Percentiles rank a stretch among this genome's conserved stretches.
Evolutionary conservation across 2,113 vertebrate genomes (phyloP).

Genomic region (Ondatra zibethicus): DNA sequence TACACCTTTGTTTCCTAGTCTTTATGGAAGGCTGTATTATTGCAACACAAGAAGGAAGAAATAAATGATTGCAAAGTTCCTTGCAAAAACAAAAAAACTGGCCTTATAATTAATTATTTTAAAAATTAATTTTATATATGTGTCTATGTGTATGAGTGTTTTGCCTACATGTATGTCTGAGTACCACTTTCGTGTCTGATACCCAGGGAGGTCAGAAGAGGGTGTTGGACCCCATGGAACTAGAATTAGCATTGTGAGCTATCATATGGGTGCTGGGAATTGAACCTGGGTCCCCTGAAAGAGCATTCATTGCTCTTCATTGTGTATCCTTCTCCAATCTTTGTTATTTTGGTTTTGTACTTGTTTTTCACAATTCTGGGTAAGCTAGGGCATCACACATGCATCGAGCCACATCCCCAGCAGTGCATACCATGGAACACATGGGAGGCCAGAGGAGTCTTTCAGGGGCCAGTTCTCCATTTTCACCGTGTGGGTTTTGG

Average conservation of each 20-base stretch:
- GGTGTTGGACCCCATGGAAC: too few relatives aligned
- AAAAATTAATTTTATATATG: background rate
- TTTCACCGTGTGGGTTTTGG: background rate
- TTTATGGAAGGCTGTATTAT: too few relatives aligned
- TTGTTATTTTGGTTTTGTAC: background rate
- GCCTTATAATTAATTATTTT: background rate
- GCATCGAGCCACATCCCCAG: background rate
- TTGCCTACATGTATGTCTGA: background rate
- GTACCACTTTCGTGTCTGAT: background rate
- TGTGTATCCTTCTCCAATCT: background rate
- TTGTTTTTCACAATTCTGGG: background rate
- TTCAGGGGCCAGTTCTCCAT: background rate
- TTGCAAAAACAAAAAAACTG: background rate
- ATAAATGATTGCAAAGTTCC: too few relatives aligned
- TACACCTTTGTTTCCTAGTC: too few relatives aligned
- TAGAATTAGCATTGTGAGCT: background rate
- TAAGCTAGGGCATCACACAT: background rate
- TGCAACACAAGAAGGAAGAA: too few relatives aligned
- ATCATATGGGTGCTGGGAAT: background rate
- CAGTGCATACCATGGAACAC: background rate
- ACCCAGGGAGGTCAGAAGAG: background rate
- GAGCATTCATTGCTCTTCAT: background rate
- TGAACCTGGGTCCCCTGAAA: background rate
- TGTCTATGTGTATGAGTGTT: background rate
- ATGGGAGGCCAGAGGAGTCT: too few relatives aligned